Conservation (phyloP, 2,888 invertebrate genomes). For the Acanthoscelides obtectus region DNA sequence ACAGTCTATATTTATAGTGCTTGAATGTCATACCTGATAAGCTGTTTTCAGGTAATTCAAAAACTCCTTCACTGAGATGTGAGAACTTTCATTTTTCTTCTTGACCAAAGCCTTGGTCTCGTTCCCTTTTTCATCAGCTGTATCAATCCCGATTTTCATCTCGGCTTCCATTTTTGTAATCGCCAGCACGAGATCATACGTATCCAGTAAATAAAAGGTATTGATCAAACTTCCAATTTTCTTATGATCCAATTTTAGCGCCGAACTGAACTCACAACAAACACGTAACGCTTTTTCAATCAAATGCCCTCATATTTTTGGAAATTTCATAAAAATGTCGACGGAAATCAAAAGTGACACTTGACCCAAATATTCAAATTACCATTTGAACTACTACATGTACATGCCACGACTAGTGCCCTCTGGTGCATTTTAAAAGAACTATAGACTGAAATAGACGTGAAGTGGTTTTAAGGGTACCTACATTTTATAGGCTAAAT, state of each 20-base stretch:
- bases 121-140: constrained; percentile 1
- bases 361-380: background rate
- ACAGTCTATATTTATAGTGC: no score
- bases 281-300: background rate
- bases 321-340: background rate
- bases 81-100: constrained; percentile 37
- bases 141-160: constrained; percentile 1
- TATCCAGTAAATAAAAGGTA: background rate
- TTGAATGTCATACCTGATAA: constrained; percentile 65
- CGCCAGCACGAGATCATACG: background rate
- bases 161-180: constrained; percentile 14
- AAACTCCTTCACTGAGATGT: constrained; percentile 66
- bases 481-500: no score
- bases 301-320: background rate
- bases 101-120: constrained; percentile 2
- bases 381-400: background rate
- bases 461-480: no score
- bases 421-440: no score
- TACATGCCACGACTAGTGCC: no score
- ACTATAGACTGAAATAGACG: no score
- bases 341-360: background rate
- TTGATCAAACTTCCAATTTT: background rate
- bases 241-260: background rate
- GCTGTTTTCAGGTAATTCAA: constrained; percentile 70
- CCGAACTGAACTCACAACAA: background rate